phyloP scores from a whole-genome alignment of 2,113 vertebrate genomes.

The Toxotes jaculatrix region DNA sequence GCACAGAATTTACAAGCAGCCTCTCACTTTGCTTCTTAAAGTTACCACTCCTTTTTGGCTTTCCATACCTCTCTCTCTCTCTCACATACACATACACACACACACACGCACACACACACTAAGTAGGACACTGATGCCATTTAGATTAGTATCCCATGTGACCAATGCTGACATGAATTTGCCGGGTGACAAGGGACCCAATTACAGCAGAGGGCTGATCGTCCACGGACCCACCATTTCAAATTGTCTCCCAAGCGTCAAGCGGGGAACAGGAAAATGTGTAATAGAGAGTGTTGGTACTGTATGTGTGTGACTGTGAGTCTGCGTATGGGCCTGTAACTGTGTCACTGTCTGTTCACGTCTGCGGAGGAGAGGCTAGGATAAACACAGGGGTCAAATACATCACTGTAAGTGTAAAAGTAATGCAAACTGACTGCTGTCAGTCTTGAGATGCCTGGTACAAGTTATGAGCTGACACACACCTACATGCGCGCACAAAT shows the following conservation, averaged over 20 bases:
- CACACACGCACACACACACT: slow-evolving; percentile 38
- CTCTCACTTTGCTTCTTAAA: slow-evolving; percentile 22
- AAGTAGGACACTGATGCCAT: slow-evolving; percentile 84
- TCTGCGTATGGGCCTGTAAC: slow-evolving; percentile 32
- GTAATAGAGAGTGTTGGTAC: slow-evolving; percentile 5
- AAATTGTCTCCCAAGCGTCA: slow-evolving; percentile 71
- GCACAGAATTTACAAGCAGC: slow-evolving; percentile 33
- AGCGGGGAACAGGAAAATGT: slow-evolving; percentile 35
- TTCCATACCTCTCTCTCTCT: not conserved
- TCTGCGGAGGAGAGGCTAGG: slow-evolving; percentile 40
- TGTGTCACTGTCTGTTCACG: slow-evolving; percentile 61
- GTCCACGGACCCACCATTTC: slow-evolving; percentile 68
- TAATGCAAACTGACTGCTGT: slow-evolving; percentile 72
- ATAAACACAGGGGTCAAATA: slow-evolving; percentile 73
- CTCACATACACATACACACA: not conserved
- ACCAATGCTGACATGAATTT: slow-evolving; percentile 79
- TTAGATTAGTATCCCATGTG: slow-evolving; percentile 81
- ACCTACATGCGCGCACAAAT: not conserved
- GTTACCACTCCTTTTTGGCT: slow-evolving; percentile 35
- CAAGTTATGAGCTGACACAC: slow-evolving; percentile 17
- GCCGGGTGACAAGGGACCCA: slow-evolving; percentile 81
- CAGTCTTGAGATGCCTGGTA: slow-evolving; percentile 47
- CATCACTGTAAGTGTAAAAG: slow-evolving; percentile 57
- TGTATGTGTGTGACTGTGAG: not conserved
- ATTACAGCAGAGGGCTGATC: slow-evolving; percentile 78